phyloP scores from a whole-genome alignment of 2,888 invertebrate genomes.

The Lepidocyrtoides sp. region DNA sequence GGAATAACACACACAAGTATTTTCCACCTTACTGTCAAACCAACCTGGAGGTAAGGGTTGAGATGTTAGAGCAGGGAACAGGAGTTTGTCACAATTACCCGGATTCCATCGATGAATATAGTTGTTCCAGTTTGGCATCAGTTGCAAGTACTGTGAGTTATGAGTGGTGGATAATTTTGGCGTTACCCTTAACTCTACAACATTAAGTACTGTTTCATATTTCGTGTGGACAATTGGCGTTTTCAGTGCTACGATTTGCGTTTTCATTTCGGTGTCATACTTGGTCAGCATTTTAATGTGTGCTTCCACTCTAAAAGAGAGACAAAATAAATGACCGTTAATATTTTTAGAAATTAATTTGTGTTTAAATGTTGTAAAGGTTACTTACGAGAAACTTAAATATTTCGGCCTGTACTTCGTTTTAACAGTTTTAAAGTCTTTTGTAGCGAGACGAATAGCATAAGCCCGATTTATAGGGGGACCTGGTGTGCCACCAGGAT shows the following conservation, averaged over 20 bases:
- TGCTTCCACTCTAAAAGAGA: not conserved
- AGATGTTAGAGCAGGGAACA: not conserved
- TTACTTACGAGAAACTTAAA: no score
- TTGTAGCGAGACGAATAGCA: no score
- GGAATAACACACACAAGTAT: slow-evolving; percentile 4
- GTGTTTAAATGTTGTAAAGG: no score
- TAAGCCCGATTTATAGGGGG: no score
- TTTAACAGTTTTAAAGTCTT: no score
- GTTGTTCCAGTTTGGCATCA: not conserved
- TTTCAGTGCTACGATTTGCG: not conserved
- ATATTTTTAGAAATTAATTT: no score
- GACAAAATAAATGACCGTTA: no score
- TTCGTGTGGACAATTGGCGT: not conserved
- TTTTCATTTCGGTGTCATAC: not conserved
- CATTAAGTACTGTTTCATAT: not conserved
- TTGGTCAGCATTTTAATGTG: not conserved
- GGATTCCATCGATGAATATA: not conserved
- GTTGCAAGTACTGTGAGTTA: not conserved
- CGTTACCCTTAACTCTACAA: not conserved
- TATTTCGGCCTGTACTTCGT: no score
- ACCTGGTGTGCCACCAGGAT: no score
- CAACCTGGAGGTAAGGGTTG: not conserved
- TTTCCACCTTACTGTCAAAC: not conserved
- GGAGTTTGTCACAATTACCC: not conserved
- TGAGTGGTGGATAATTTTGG: not conserved